Evolutionary conservation across 2,797 vertebrate species (phyloP).

Genomic region (Epinephelus coioides): DNA sequence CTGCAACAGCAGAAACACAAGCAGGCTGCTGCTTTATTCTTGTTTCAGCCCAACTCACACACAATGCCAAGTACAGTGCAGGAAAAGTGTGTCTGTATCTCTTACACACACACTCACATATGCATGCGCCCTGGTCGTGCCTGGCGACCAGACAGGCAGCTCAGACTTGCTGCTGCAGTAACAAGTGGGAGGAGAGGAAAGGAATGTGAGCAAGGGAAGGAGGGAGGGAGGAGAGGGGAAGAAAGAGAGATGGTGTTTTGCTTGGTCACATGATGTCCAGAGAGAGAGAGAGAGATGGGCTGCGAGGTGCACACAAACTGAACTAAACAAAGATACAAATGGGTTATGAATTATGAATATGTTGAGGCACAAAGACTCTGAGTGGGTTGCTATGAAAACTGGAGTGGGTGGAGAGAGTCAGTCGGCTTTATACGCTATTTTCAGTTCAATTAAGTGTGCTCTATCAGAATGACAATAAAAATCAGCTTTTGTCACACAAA

Average conservation of each 20-base stretch:
- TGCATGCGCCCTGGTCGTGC: background rate
- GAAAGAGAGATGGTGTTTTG: conserved; percentile 36
- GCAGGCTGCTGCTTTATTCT: background rate
- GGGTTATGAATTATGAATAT: conserved; percentile 46
- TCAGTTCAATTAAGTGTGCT: background rate
- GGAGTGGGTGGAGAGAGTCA: conserved; percentile 7
- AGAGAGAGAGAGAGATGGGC: background rate
- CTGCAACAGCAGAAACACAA: background rate
- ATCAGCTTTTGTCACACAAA: background rate
- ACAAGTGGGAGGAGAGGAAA: conserved; percentile 50
- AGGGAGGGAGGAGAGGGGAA: background rate
- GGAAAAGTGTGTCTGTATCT: conserved; percentile 5
- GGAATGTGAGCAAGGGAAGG: conserved; percentile 34
- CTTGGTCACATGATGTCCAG: conserved; percentile 47
- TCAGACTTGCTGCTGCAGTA: conserved; percentile 33
- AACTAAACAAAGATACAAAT: conserved; percentile 21
- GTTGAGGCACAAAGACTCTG: background rate
- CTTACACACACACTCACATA: conserved; percentile 2
- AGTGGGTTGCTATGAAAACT: conserved; percentile 37
- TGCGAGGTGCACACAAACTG: background rate
- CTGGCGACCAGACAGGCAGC: conserved; percentile 43
- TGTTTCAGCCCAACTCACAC: background rate
- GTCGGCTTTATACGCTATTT: background rate
- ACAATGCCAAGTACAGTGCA: background rate
- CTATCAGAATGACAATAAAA: background rate